These are phyloP conservation scores for Corydoras sp. DNA, from an alignment of 2,113 vertebrate genomes.

Conservation along the genomic window DNA sequence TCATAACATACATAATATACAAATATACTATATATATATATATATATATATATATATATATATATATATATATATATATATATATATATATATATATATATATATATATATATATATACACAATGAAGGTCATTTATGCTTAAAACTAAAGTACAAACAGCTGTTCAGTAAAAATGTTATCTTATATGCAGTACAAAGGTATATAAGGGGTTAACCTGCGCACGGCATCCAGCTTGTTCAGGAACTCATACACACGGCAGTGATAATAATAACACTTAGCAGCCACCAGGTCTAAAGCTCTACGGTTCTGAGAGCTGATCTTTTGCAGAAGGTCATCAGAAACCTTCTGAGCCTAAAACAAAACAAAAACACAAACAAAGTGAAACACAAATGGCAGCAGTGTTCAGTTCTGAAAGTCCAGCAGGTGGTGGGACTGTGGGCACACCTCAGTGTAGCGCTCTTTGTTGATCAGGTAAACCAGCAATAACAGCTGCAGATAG, in stretches of 20 bases:
- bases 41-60: too few relatives aligned
- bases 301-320: constrained; percentile 89
- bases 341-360: constrained; percentile 83
- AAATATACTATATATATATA: too few relatives aligned
- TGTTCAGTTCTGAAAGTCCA: not conserved
- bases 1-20: too few relatives aligned
- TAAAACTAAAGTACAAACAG: too few relatives aligned
- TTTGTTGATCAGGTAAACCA: constrained; percentile 91
- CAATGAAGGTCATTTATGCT: too few relatives aligned
- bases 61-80: too few relatives aligned
- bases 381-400: not conserved
- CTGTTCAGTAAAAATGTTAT: too few relatives aligned
- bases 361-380: not conserved
- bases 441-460: constrained; percentile 84
- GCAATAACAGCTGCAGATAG: constrained; percentile 88
- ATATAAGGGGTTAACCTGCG: constrained; percentile 67
- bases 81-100: too few relatives aligned
- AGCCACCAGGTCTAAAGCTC: constrained; percentile 89
- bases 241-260: constrained; percentile 89
- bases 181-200: not conserved
- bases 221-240: constrained; percentile 82
- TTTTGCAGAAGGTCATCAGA: constrained; percentile 94
- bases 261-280: constrained; percentile 98
- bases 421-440: not conserved
- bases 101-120: too few relatives aligned